phyloP scores from a whole-genome alignment of 2,888 invertebrate genomes.

The Hydroisotoma schaefferi region DNA sequence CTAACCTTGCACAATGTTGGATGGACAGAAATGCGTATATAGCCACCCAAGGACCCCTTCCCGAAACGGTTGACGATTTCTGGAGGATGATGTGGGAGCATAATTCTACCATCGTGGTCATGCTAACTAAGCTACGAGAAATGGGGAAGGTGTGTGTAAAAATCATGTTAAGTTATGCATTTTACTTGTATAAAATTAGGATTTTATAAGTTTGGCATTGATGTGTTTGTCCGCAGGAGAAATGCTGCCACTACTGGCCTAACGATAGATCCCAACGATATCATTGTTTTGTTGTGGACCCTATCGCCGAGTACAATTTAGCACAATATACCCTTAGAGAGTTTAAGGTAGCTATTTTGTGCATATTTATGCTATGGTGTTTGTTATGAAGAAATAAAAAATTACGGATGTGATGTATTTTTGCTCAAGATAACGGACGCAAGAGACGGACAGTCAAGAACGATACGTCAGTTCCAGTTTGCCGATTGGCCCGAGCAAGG shows the following conservation, averaged over 20 bases:
- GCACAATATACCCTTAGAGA: slow-evolving; percentile 97
- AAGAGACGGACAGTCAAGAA: slow-evolving; percentile 91
- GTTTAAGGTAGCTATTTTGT: slow-evolving; percentile 73
- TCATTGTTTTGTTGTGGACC: slow-evolving; percentile 97
- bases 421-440: slow-evolving; percentile 76
- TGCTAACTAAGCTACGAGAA: slow-evolving; percentile 96
- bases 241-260: slow-evolving; percentile 99
- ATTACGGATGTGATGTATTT: slow-evolving; percentile 1
- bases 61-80: slow-evolving; percentile 95
- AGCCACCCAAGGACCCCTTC: slow-evolving; percentile 81
- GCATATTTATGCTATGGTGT: too few relatives aligned
- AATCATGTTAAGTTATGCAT: background rate
- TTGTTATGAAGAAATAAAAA: too few relatives aligned
- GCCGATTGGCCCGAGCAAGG: slow-evolving; percentile 93
- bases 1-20: slow-evolving; percentile 18
- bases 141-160: slow-evolving; percentile 85
- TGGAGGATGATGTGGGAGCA: slow-evolving; percentile 99
- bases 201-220: slow-evolving; percentile 12
- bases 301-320: slow-evolving; percentile 99
- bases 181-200: background rate
- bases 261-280: slow-evolving; percentile 94
- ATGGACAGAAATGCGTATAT: slow-evolving; percentile 83
- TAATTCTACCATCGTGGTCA: slow-evolving; percentile 97
- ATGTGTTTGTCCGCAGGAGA: slow-evolving; percentile 67
- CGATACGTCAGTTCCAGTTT: slow-evolving; percentile 93